Base-by-base conservation (phyloP, 2,888 invertebrate species). In the Acrobeloides nanus region DNA sequence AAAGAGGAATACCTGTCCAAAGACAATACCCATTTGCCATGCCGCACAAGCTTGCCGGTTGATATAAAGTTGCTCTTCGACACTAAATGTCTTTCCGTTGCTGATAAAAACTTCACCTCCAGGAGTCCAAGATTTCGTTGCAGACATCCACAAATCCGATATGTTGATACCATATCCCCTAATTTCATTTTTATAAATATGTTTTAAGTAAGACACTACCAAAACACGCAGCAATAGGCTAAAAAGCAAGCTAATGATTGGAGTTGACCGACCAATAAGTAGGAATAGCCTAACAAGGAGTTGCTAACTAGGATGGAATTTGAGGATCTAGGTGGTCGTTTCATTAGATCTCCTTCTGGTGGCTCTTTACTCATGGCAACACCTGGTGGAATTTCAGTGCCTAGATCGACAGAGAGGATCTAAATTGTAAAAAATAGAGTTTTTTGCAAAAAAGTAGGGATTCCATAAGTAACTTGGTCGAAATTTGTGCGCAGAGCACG, bases 1-100 rank as follows among this genome's bases (percentile, higher is more conserved):
- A n/a, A 64, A 35, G 43, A 64, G 64, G 50, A 57, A 61, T 7
- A 43, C 46, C 45, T 60, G 60, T 4, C 49, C 33, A 21, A 56
- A 24, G 15, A 63, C 59, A n/a, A 60, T 18, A 12, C 54, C 52
- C 8, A 60, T 48, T 10, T 60, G 60, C 60, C 60, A 60, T 10
- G 59, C 53, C 3, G 62, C 60, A 21, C 46, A 40, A 32, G 60
- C 62, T 34, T 60, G 38, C 17, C 31, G 45, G 23, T 42, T 34
- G n/a, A n/a, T n/a, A n/a, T n/a, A n/a, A n/a, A n/a, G n/a, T n/a
- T n/a, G n/a, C n/a, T n/a, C n/a, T n/a, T n/a, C n/a, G n/a, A n/a
- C n/a, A n/a, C n/a, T n/a, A n/a, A n/a, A n/a, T n/a, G n/a, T n/a
- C n/a, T n/a, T n/a, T n/a, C n/a, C n/a, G n/a, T n/a, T n/a, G n/a